Evolutionary conservation across 2,888 invertebrate genomes (phyloP).

Genomic region (Lasius fuliginosus): DNA sequence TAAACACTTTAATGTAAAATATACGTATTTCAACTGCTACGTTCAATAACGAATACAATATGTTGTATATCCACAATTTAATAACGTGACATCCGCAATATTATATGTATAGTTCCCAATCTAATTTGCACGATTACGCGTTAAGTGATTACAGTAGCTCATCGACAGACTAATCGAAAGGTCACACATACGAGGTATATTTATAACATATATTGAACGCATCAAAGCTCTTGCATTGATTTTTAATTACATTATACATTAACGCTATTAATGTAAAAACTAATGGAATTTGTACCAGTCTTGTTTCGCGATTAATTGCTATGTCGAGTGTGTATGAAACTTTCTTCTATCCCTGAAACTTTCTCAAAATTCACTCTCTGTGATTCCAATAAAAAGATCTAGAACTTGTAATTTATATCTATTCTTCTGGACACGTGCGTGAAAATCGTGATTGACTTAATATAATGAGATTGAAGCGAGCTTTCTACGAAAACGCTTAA

Average conservation of each 20-base stretch:
- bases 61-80: conserved; percentile 36
- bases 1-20: conserved; percentile 27
- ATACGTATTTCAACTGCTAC: conserved; percentile 14
- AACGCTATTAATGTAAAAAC: conserved; percentile 22
- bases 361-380: neutral
- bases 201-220: conserved; percentile 28
- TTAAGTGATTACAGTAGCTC: conserved; percentile 37
- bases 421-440: too few species aligned
- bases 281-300: neutral
- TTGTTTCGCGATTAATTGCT: neutral
- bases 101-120: conserved; percentile 20
- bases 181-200: conserved; percentile 28
- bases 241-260: conserved; percentile 42
- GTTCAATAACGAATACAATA: conserved; percentile 10
- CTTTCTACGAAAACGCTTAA: neutral
- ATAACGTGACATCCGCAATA: conserved; percentile 32
- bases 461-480: conserved; percentile 11
- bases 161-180: conserved; percentile 40
- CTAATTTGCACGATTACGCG: conserved; percentile 30
- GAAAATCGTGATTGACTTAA: neutral
- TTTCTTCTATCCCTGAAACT: neutral
- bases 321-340: neutral
- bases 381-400: too few species aligned
- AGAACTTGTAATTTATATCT: too few species aligned
- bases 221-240: conserved; percentile 37